phyloP scores from a whole-genome alignment of 53 echinoderm and acorn worm species.

The Antedon mediterranea region DNA sequence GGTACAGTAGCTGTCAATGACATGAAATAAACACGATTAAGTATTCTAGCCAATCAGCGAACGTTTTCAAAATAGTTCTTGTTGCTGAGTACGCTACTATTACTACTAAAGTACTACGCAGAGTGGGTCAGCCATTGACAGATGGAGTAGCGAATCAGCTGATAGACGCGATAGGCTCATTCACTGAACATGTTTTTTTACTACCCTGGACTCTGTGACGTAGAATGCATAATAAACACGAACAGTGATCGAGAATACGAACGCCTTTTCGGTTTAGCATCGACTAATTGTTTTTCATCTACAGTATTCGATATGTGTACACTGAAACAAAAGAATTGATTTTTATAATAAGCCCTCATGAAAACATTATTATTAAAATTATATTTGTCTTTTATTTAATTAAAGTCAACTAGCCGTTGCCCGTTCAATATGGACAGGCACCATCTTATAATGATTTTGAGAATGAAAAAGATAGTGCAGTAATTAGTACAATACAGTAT shows the following conservation, averaged over 20 bases:
- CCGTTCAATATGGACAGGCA: too few relatives aligned
- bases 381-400: too few relatives aligned
- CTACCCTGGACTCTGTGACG: neutral
- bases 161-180: neutral
- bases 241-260: neutral
- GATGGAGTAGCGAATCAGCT: neutral
- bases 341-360: too few relatives aligned
- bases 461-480: too few relatives aligned
- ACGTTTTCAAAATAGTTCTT: slow-evolving; percentile 44
- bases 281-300: too few relatives aligned
- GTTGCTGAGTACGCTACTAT: slow-evolving; percentile 22
- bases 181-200: neutral
- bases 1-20: neutral
- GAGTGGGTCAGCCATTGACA: neutral
- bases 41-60: slow-evolving; percentile 25
- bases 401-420: too few relatives aligned
- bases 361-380: too few relatives aligned
- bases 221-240: neutral
- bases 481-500: too few relatives aligned
- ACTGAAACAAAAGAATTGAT: too few relatives aligned
- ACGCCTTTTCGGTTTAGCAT: neutral
- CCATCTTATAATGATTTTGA: too few relatives aligned
- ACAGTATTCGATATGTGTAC: too few relatives aligned
- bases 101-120: neutral
- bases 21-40: slow-evolving; percentile 32